Conservation (phyloP, 2,797 vertebrate genomes). For the Hylomyscus alleni region DNA sequence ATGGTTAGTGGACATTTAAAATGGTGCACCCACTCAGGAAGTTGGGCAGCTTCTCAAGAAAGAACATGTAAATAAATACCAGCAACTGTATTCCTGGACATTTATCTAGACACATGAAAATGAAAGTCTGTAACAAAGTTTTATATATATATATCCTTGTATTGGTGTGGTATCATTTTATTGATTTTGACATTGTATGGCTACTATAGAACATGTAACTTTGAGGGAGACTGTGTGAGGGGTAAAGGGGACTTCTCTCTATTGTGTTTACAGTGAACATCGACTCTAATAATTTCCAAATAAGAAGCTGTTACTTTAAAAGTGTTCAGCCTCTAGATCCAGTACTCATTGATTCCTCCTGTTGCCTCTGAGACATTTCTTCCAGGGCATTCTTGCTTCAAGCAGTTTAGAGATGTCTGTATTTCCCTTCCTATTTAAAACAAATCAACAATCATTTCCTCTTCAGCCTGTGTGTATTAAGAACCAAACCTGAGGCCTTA, state of each 20-base stretch:
- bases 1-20: background rate
- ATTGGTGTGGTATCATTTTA: background rate
- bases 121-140: background rate
- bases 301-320: background rate
- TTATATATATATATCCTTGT: background rate
- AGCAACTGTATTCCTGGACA: background rate
- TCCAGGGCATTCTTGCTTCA: background rate
- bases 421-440: background rate
- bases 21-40: background rate
- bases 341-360: background rate
- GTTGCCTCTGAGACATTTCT: background rate
- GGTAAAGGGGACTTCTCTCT: background rate
- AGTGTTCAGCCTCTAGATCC: background rate
- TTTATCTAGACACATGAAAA: constrained; percentile 26
- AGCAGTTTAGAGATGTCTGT: background rate
- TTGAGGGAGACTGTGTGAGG: background rate
- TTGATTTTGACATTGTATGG: background rate
- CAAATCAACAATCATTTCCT: background rate
- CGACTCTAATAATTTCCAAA: constrained; percentile 38
- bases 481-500: background rate
- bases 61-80: background rate
- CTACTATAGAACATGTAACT: background rate
- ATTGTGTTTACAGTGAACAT: background rate
- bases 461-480: background rate
- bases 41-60: background rate